A percentile compares a stretch with the other conserved stretches of the same genome.
Conservation (phyloP, 2,113 vertebrate genomes). For the Oreocharis arfaki region DNA sequence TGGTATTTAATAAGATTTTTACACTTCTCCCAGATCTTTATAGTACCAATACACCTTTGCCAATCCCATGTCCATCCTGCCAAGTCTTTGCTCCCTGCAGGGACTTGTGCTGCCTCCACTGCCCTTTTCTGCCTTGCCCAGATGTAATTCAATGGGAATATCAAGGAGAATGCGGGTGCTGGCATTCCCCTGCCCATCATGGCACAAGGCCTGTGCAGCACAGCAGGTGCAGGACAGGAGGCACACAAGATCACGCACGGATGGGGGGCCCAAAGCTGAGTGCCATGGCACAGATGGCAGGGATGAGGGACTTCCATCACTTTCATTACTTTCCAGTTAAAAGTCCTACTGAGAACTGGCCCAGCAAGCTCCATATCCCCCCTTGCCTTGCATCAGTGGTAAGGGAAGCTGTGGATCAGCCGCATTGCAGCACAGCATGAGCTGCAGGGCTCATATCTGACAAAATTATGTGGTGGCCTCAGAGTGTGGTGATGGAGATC, state of each 20-base stretch:
- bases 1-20: background rate
- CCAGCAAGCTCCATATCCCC: background rate
- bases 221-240: accelerated
- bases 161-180: accelerated
- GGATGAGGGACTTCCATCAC: background rate
- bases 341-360: background rate
- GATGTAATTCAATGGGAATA: background rate
- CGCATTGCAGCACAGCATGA: background rate
- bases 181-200: background rate
- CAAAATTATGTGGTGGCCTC: background rate
- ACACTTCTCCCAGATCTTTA: background rate
- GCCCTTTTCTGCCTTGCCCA: background rate
- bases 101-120: accelerated
- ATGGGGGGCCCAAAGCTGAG: accelerated
- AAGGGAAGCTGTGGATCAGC: background rate
- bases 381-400: background rate
- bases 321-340: background rate
- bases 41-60: background rate
- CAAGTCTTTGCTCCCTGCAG: background rate
- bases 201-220: background rate
- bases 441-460: background rate
- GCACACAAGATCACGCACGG: background rate
- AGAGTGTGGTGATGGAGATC: background rate
- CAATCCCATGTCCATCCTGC: background rate
- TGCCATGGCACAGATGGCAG: accelerated